Evolutionary conservation across 92 coral and sea anemone genomes (phyloP).

Genomic region (Blastomussa wellsi): DNA sequence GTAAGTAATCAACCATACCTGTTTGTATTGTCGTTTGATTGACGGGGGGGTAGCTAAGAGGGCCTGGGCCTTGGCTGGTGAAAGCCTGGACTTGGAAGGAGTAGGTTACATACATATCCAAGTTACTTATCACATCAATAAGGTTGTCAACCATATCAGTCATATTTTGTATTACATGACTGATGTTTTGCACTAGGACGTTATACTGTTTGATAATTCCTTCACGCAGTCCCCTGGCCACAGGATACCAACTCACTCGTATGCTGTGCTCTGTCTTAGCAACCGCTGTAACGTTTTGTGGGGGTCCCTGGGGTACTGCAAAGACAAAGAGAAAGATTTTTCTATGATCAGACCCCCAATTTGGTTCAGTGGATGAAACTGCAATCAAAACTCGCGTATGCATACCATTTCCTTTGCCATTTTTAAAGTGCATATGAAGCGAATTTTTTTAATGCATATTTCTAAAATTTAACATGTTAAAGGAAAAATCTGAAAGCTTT

Average conservation of each 20-base stretch:
- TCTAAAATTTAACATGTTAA: no score
- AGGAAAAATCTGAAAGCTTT: no score
- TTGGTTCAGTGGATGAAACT: not conserved
- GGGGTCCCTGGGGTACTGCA: constrained; percentile 59
- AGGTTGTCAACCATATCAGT: not conserved
- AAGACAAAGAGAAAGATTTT: not conserved
- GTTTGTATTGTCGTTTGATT: constrained; percentile 37
- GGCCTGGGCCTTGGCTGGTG: constrained; percentile 50
- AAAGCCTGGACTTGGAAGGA: constrained; percentile 41
- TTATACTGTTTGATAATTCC: constrained; percentile 48
- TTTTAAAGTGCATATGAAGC: no score
- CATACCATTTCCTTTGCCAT: not conserved
- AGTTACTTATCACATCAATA: not conserved
- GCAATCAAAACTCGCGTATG: not conserved
- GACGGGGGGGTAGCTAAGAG: constrained; percentile 1
- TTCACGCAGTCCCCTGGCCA: constrained; percentile 19
- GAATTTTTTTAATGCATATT: no score
- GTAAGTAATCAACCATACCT: constrained; percentile 14
- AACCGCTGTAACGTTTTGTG: constrained; percentile 22
- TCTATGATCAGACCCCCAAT: not conserved
- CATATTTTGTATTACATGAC: not conserved
- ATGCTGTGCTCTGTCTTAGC: constrained; percentile 26
- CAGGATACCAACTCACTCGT: constrained; percentile 50
- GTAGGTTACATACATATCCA: constrained; percentile 51
- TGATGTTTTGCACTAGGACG: not conserved